Percentiles rank a stretch among this genome's conserved stretches.
phyloP scores from a whole-genome alignment of 1,140 invertebrate genomes.

The Drosophila bocqueti region DNA sequence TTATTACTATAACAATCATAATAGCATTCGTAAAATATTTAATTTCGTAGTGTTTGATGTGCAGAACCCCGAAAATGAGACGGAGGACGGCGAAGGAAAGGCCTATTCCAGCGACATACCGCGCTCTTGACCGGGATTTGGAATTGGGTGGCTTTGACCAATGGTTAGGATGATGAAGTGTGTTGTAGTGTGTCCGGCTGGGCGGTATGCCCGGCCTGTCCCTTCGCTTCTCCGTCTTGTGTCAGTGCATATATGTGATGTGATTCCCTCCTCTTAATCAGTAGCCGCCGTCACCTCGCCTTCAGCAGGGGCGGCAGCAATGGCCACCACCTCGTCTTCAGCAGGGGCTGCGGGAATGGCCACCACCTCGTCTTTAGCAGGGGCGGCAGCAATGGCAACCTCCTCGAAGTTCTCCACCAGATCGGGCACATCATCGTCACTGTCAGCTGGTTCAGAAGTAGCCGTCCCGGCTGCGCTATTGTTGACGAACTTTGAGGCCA shows the following conservation, averaged over 20 bases:
- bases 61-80: conserved; percentile 36
- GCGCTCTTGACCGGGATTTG: background rate
- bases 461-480: conserved; percentile 87
- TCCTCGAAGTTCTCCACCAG: conserved; percentile 96
- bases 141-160: background rate
- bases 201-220: conserved; percentile 18
- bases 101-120: conserved; percentile 31
- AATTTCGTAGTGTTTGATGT: conserved; percentile 38
- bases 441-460: conserved; percentile 87
- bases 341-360: conserved; percentile 1
- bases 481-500: conserved; percentile 88
- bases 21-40: background rate
- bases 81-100: conserved; percentile 13
- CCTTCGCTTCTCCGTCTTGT: conserved; percentile 25
- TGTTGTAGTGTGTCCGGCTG: conserved; percentile 20
- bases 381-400: conserved; percentile 86
- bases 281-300: conserved; percentile 71
- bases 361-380: conserved; percentile 67
- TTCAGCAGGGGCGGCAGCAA: background rate
- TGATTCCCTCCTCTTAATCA: conserved; percentile 45
- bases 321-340: no score
- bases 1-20: background rate
- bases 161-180: background rate
- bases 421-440: conserved; percentile 95
- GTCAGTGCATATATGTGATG: conserved; percentile 33